Percentiles rank a stretch among this genome's conserved stretches.
Evolutionary conservation across 2,113 vertebrate genomes (phyloP).

Genomic region (Tyrannus savana): DNA sequence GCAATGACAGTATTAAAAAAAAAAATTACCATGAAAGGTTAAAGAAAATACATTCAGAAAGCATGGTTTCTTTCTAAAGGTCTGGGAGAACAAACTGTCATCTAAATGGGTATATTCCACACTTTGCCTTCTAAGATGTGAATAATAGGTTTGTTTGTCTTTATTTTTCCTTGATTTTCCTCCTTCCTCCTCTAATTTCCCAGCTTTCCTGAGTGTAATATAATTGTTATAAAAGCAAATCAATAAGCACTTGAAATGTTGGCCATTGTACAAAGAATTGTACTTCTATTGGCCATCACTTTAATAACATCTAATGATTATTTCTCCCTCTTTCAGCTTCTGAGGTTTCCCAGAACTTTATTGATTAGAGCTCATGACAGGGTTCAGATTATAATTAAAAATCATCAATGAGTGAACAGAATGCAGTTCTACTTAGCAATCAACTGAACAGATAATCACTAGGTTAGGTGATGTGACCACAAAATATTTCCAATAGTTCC

Average conservation of each 20-base stretch:
- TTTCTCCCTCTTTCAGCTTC: constrained; percentile 45
- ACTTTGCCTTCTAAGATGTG: neutral
- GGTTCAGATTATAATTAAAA: constrained; percentile 69
- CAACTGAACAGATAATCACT: constrained; percentile 7
- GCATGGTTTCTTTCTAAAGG: neutral
- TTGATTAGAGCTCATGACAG: constrained; percentile 56
- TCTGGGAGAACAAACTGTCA: neutral
- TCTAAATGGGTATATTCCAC: neutral
- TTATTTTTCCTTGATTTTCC: neutral
- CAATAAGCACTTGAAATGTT: constrained; percentile 71
- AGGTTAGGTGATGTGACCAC: neutral
- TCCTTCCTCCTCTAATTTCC: neutral
- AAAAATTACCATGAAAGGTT: constrained; percentile 25
- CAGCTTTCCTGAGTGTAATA: neutral
- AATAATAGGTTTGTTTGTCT: neutral
- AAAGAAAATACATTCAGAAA: constrained; percentile 41
- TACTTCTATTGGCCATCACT: constrained; percentile 51
- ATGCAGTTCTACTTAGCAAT: constrained; percentile 27
- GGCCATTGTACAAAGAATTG: constrained; percentile 46
- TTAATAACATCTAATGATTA: constrained; percentile 70
- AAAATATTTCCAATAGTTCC: constrained; percentile 2
- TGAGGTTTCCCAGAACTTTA: constrained; percentile 46
- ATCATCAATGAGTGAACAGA: constrained; percentile 33
- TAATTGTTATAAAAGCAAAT: constrained; percentile 70
- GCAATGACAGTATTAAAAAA: constrained; percentile 27